Base-by-base conservation (phyloP, 2,113 vertebrate species). In the Psephotus haematonotus region DNA sequence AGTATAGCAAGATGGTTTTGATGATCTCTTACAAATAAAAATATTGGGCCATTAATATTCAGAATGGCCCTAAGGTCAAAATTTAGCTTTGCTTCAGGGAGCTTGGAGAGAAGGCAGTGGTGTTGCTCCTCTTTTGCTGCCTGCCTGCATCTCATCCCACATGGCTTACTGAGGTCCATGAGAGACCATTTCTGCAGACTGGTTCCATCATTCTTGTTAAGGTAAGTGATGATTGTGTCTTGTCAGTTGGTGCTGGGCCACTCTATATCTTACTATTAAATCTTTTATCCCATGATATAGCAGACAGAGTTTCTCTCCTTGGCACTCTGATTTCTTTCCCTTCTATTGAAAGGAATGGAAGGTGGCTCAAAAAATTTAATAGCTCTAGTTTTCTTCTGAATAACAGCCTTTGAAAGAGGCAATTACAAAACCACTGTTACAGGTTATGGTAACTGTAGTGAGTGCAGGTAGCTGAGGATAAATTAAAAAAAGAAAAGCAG, bases 1-100 rank as follows among this genome's bases (percentile, higher is more conserved):
- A 94, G 98, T 98, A 55, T 8, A 85, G 33, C 6, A 76, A 82
- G 67, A 46, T 55, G 24, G 23, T 27, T 89, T 47, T 83, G 60
- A 18, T 67, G 49, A 31, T 79, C n/a, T 47, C 29, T 75, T 65
- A 49, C 13, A 75, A 94, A 59, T 75, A 6, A 89, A 77, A 86
- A 47, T 39, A 11, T 11, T 3, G 35, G 22, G 5, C 10, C 13
- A 8, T 88, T 86, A 75, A 44, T 81, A 39, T 60, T 70, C 1
- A 2, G n/a, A 63, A 47, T 53, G 18, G 11, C 33, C 52, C 6
- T 44, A 62, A 75, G 76, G 35, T n/a, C 57, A 44, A 62, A 76
- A 72, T 37, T 28, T 23, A 91, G 82, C 59, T 88, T 93, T 94
- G 85, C 63, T 89, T 37, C 60, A 52, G 47, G 69, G 62, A 55